These are phyloP conservation scores for Orthonevra nobilis DNA, from an alignment of 2,888 invertebrate species.

Conservation along the genomic window DNA sequence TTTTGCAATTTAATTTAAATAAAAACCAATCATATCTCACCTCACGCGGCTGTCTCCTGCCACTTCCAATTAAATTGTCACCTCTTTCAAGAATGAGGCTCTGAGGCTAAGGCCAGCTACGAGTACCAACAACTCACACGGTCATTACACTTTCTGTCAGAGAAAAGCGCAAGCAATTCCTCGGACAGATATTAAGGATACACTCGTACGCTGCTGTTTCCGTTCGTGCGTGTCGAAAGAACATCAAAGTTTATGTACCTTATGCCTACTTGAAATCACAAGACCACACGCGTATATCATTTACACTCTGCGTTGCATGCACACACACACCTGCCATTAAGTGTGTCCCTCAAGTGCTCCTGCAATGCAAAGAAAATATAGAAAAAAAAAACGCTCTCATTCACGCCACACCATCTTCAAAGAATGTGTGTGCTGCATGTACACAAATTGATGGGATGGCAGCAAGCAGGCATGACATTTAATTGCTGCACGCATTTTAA, in stretches of 20 bases:
- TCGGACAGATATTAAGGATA: slow-evolving; percentile 4
- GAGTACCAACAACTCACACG: slow-evolving; percentile 11
- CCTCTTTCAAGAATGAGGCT: slow-evolving; percentile 13
- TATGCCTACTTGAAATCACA: slow-evolving; percentile 43
- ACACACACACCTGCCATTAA: not conserved
- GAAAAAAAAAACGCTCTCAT: too few species aligned
- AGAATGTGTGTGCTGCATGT: not conserved
- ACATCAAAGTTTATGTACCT: slow-evolving; percentile 51
- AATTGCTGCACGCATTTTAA: slow-evolving; percentile 56
- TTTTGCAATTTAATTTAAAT: too few species aligned
- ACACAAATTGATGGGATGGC: slow-evolving; percentile 1
- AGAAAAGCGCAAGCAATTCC: slow-evolving; percentile 29
- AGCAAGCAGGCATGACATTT: slow-evolving; percentile 33
- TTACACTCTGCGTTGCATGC: slow-evolving; percentile 11
- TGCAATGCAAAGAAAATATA: slow-evolving; percentile 18
- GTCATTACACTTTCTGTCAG: slow-evolving; percentile 25
- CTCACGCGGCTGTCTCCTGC: slow-evolving; percentile 22
- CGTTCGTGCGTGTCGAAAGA: slow-evolving; percentile 33
- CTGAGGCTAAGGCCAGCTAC: not conserved
- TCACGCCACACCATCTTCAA: not conserved
- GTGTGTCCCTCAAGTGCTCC: slow-evolving; percentile 4
- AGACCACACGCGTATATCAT: slow-evolving; percentile 38
- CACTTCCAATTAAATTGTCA: slow-evolving; percentile 21
- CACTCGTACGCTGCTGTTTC: not conserved
- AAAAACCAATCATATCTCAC: too few species aligned